Evolutionary conservation across 2,797 vertebrate genomes (phyloP), one percentile per base, ranked within the genome.

Genomic region (Pyrocephalus nanus): DNA sequence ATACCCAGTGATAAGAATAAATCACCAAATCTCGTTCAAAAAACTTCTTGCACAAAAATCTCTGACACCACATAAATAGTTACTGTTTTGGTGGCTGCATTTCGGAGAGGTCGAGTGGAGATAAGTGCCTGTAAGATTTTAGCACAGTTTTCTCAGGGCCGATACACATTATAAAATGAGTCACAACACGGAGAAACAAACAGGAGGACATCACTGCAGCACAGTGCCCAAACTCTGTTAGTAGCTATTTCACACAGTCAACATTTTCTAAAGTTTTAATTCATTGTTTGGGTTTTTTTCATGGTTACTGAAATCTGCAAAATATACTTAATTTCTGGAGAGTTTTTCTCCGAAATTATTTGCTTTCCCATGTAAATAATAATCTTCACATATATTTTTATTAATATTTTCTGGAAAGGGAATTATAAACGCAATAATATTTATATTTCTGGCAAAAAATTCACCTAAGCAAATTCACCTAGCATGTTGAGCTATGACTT

Each of bases 261-360:
- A 34, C 11, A 55, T 74, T 36, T 83, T 43, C 15, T 55, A 11
- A n/a, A 53, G n/a, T 40, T 93, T 76, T 48, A 81, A 64, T 83
- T 74, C 3, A 62, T 1, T 26, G 0, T 57, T 43, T 23, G 29
- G 4, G 8, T 19, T 8, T 11, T 72, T 38, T 2, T 34, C 12
- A 36, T 18, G 4, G 15, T 60, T 36, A 77, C 2, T 47, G 17
- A 67, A 77, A 51, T 64, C n/a, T 50, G 15, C 5, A 90, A 80
- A 70, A 77, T 48, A 53, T 26, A 34, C 21, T 45, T 23, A 21
- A 4, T 76, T 85, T 66, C 32, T 36, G 5, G 8, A 73, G 2
- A 13, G 1, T 7, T 32, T 22, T 29, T 13, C 17, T 48, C 40
- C 69, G 19, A 67, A 50, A 2, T 32, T 43, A 38, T 7, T 43